phyloP scores from a whole-genome alignment of 2,113 vertebrate species.

The Haemorhous mexicanus region DNA sequence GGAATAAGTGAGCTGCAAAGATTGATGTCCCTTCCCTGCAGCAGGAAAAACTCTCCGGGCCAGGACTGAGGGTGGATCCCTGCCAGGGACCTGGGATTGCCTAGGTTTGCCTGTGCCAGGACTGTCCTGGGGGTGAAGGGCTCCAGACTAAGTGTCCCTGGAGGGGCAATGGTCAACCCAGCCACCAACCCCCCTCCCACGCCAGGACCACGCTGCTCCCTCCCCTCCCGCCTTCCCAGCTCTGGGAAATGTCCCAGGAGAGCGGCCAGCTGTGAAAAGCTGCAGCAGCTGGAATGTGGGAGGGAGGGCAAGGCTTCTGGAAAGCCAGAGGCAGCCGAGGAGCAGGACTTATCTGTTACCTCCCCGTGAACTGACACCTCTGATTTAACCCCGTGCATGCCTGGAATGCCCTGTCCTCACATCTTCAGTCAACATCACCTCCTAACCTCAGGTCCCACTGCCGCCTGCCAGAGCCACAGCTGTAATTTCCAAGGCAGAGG shows the following conservation, averaged over 20 bases:
- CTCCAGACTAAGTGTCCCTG: not conserved
- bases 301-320: conserved; percentile 27
- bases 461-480: conserved; percentile 37
- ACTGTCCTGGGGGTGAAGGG: not conserved
- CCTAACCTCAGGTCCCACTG: conserved; percentile 14
- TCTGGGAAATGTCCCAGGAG: conserved; percentile 66
- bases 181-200: not conserved
- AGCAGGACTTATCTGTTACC: conserved; percentile 60
- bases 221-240: conserved; percentile 9
- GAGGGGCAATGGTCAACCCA: not conserved
- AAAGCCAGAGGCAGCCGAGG: not conserved
- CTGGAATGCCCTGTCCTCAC: conserved; percentile 57
- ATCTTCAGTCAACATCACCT: conserved; percentile 58
- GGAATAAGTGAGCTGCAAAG: conserved; percentile 43
- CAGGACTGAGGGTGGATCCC: conserved; percentile 4
- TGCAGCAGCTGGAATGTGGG: conserved; percentile 70
- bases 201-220: not conserved
- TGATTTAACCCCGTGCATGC: conserved; percentile 40
- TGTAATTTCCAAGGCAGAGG: conserved; percentile 17
- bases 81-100: conserved; percentile 23
- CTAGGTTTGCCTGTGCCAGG: not conserved
- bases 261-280: conserved; percentile 64
- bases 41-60: conserved; percentile 11
- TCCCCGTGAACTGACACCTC: conserved; percentile 63
- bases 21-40: conserved; percentile 9